Evolutionary conservation across 2,797 vertebrate species (phyloP), one percentile per base, ranked within the genome.

Genomic region (Caiman crocodilus): DNA sequence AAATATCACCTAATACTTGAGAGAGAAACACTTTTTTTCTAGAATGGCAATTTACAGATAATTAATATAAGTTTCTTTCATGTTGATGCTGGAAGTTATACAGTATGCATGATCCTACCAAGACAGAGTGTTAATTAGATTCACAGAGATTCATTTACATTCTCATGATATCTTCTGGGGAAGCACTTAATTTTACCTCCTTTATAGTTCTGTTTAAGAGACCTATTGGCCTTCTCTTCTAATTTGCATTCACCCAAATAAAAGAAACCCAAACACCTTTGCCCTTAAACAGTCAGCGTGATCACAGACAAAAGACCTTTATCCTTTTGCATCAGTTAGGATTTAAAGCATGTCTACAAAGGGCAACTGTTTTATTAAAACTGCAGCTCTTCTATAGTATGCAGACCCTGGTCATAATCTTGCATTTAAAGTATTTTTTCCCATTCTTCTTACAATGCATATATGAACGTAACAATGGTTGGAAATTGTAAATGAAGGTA

Each of bases 51-150:
- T 10, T 7, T 26, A 42, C 14, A 6, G 69, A 21, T 73, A 23
- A 23, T 73, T 73, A 63, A 42, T 14, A 12, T 64, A 42, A 25
- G n/a, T 42, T 59, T 65, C 79, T 82, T 84, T 83, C 61, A 76
- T 63, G 82, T 56, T 75, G 58, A 73, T 79, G 75, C 42, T 90
- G 57, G 13, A 10, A 65, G 57, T 80, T 85, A 57, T n/a, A 67
- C 3, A 14, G 26, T 1, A 0, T 0, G 0, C 32, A 23, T 85
- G 63, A 14, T 55, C 18, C 83, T 86, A 57, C 1, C 8, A 88
- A 87, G 67, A 67, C 90, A 85, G 56, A 6, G 18, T 86, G 76
- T 88, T 94, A 81, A 95, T 96, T 88, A 86, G 55, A 79, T 92
- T 91, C 30, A 28, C 1, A 11, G 65, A 0, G 0, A 87, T 82